phyloP scores from a whole-genome alignment of 2,797 vertebrate genomes.

The Tangara arthus region DNA sequence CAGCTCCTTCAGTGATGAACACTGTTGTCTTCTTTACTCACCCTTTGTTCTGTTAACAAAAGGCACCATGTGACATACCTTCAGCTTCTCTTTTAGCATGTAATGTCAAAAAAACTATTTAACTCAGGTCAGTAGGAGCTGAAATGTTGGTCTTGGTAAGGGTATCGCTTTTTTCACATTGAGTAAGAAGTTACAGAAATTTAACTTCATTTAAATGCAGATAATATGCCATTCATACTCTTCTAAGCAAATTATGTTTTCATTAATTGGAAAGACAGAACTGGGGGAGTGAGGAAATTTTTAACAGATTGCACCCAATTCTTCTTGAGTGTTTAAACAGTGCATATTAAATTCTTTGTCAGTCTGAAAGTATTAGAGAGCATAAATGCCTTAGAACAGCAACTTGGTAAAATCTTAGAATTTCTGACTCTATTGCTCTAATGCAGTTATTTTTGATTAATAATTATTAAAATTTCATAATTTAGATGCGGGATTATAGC shows the following conservation, averaged over 20 bases:
- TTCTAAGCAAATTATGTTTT: background rate
- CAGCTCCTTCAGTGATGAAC: background rate
- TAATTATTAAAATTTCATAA: background rate
- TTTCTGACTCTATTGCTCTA: background rate
- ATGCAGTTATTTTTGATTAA: background rate
- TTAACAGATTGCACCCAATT: background rate
- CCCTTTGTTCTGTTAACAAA: background rate
- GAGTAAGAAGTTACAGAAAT: background rate
- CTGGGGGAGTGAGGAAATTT: rapidly evolving
- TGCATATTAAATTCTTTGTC: background rate
- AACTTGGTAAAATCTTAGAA: background rate
- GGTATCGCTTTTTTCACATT: background rate
- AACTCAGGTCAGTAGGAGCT: background rate
- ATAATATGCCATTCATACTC: background rate
- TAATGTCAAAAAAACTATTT: background rate
- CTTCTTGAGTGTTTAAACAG: background rate
- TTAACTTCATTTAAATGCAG: background rate
- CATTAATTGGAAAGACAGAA: background rate
- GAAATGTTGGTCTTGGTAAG: background rate
- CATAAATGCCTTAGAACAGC: background rate
- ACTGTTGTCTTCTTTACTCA: background rate
- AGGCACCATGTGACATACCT: background rate
- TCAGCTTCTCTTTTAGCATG: background rate
- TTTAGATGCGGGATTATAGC: background rate
- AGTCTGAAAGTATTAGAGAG: background rate